Conservation (phyloP, 2,797 vertebrate genomes). For the Phrynocephalus vlangalii region DNA sequence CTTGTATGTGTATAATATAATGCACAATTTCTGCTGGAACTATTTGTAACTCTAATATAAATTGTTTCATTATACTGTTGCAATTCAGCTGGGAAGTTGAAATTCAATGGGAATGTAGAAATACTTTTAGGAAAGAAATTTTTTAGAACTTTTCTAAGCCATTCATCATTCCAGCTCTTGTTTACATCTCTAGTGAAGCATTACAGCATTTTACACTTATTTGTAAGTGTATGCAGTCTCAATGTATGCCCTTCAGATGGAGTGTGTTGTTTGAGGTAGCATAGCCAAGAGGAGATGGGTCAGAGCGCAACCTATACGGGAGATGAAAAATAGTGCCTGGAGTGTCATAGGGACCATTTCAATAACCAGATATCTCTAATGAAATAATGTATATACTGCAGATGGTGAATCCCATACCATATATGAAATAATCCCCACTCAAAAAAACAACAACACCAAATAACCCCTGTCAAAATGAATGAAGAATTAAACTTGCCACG, state of each 20-base stretch:
- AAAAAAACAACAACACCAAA: neutral
- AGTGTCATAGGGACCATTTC: neutral
- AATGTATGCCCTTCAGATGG: constrained; percentile 47
- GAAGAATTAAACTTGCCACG: constrained; percentile 3
- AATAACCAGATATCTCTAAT: constrained; percentile 10
- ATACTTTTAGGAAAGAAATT: neutral
- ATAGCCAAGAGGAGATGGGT: constrained; percentile 9
- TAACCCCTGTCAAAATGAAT: neutral
- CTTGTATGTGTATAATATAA: neutral
- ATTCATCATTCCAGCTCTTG: neutral
- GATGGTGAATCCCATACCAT: constrained; percentile 20
- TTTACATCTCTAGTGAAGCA: neutral
- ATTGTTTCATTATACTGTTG: neutral
- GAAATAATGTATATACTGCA: constrained; percentile 21
- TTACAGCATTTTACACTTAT: no score
- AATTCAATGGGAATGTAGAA: neutral
- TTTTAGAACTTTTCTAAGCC: neutral
- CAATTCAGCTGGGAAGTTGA: neutral
- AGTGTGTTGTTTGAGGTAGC: constrained; percentile 46
- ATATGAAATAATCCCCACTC: neutral
- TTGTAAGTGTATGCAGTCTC: constrained; percentile 9
- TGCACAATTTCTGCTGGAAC: neutral
- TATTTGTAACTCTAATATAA: neutral
- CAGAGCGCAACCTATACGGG: constrained; percentile 33
- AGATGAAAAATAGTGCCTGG: constrained; percentile 21